A percentile compares a stretch with the other conserved stretches of the same genome.
Conservation (phyloP, 2,113 vertebrate genomes). For the Pelvicachromis taeniatus region DNA sequence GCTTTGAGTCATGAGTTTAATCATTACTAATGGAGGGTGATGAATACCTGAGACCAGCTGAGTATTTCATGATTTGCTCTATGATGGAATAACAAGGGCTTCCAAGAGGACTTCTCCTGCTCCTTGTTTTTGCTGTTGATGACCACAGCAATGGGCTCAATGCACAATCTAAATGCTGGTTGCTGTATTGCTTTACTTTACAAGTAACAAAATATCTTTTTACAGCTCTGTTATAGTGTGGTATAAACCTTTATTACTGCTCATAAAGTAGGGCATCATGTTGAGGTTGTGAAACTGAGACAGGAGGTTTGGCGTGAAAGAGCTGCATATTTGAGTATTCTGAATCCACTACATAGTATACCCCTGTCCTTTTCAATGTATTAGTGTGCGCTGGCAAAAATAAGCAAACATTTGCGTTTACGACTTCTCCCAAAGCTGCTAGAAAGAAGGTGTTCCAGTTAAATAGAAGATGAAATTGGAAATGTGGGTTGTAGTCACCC, state of each 20-base stretch:
- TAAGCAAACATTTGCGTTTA: not conserved
- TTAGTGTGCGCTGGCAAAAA: not conserved
- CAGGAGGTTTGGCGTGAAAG: not conserved
- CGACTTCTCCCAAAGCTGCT: not conserved
- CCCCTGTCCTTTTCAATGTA: not conserved
- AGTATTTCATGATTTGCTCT: conserved; percentile 28
- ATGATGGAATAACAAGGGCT: not conserved
- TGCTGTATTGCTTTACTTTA: not conserved
- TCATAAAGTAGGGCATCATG: not conserved
- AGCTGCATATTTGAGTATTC: not conserved
- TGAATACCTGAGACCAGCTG: conserved; percentile 49
- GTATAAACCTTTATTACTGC: not conserved
- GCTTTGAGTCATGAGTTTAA: conserved; percentile 50
- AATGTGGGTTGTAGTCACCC: not conserved
- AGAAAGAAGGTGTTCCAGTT: not conserved
- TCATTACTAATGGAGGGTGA: conserved; percentile 56
- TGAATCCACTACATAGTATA: not conserved
- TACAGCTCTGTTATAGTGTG: not conserved
- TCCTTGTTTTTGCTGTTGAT: not conserved
- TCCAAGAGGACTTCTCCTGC: not conserved
- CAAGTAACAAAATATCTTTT: not conserved
- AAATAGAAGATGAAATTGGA: not conserved
- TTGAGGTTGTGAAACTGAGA: not conserved
- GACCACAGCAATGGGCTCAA: not conserved
- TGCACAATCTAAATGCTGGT: not conserved